These are phyloP conservation scores for Eutolmus rufibarbis DNA, from an alignment of 2,888 invertebrate species.

Conservation along the genomic window DNA sequence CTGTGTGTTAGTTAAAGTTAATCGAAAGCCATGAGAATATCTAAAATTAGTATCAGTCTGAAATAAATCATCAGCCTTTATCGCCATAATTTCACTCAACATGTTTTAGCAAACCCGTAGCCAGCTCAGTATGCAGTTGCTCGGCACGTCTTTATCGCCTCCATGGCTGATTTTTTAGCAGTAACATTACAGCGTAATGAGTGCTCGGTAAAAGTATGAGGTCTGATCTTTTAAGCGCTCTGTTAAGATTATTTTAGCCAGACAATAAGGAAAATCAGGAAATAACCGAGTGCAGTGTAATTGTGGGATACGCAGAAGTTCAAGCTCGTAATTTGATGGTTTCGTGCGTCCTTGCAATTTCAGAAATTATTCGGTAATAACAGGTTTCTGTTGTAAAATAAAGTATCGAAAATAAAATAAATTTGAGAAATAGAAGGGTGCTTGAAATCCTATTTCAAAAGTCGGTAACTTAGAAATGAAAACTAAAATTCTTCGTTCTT, in stretches of 20 bases:
- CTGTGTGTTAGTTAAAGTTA: background rate
- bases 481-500: too few species aligned
- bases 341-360: background rate
- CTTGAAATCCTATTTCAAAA: too few species aligned
- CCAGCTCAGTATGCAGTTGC: background rate
- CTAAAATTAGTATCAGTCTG: constrained; percentile 31
- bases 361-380: background rate
- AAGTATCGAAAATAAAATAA: too few species aligned
- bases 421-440: too few species aligned
- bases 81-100: constrained; percentile 23
- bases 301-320: background rate
- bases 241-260: background rate
- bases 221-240: background rate
- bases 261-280: background rate
- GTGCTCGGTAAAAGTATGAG: background rate
- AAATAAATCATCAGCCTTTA: constrained; percentile 26
- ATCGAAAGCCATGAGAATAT: constrained; percentile 18
- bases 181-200: background rate
- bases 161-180: background rate
- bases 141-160: constrained; percentile 8
- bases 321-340: background rate
- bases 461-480: too few species aligned
- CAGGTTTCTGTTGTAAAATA: background rate
- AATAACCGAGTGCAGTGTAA: background rate
- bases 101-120: constrained; percentile 5